phyloP scores from a whole-genome alignment of 1,140 invertebrate genomes.

The Leptoteleia sp. region DNA sequence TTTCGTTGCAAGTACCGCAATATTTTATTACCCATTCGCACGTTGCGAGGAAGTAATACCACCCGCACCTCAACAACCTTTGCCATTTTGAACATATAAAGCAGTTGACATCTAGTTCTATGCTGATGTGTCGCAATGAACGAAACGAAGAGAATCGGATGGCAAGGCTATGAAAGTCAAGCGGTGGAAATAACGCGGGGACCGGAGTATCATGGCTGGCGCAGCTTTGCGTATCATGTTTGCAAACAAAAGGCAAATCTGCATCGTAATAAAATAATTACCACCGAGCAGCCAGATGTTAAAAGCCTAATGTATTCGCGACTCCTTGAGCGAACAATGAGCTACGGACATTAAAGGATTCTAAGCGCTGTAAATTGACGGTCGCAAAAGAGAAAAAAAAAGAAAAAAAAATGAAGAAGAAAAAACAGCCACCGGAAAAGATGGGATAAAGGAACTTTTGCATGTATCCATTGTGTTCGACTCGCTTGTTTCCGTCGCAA shows the following conservation, averaged over 20 bases:
- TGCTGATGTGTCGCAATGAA: constrained; percentile 9
- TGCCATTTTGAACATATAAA: constrained; percentile 27
- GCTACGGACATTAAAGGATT: constrained; percentile 27
- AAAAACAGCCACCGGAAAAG: constrained; percentile 15
- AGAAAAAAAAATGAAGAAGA: too few relatives aligned
- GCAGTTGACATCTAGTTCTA: constrained; percentile 41
- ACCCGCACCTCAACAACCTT: constrained; percentile 26
- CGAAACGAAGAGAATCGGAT: constrained; percentile 29
- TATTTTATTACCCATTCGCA: neutral
- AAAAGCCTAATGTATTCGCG: constrained; percentile 42
- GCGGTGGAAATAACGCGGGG: constrained; percentile 32
- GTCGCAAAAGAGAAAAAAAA: too few relatives aligned
- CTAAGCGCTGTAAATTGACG: constrained; percentile 34
- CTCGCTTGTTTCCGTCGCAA: constrained; percentile 23
- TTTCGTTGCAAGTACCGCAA: too few relatives aligned
- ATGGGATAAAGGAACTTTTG: constrained; percentile 19
- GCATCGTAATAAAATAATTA: constrained; percentile 52
- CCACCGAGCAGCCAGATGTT: constrained; percentile 26
- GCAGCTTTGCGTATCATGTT: constrained; percentile 25
- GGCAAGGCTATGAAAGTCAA: constrained; percentile 44
- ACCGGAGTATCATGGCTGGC: constrained; percentile 3
- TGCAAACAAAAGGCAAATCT: constrained; percentile 38
- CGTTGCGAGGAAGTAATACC: constrained; percentile 7
- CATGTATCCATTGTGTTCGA: constrained; percentile 29
- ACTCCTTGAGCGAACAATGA: constrained; percentile 22